Percentiles rank a stretch among this genome's conserved stretches.
Conservation (phyloP, 2,113 vertebrate species). For the Megaceryle maxima region DNA sequence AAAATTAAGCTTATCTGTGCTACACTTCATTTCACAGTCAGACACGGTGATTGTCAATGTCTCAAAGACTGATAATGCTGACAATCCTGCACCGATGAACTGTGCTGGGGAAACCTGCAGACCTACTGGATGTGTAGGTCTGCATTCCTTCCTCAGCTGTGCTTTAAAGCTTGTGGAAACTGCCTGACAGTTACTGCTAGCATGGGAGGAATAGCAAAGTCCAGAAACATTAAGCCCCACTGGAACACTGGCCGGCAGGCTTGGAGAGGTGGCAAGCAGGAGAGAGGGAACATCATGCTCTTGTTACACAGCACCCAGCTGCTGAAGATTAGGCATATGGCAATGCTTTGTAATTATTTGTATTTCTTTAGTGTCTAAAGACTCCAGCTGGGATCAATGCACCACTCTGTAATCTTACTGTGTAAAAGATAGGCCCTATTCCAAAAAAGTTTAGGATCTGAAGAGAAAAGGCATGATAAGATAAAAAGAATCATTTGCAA, state of each 20-base stretch:
- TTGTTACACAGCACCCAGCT: neutral
- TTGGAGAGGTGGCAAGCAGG: neutral
- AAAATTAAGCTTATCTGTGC: neutral
- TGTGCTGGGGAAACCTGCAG: neutral
- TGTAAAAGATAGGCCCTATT: neutral
- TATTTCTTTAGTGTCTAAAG: neutral
- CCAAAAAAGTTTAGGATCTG: neutral
- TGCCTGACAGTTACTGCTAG: neutral
- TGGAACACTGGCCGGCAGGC: neutral
- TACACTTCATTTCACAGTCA: neutral
- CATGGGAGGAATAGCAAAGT: neutral
- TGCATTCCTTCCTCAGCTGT: neutral
- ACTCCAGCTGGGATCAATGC: neutral
- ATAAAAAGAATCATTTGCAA: neutral
- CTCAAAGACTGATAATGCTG: neutral
- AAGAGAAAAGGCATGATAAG: neutral
- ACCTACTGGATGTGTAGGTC: neutral
- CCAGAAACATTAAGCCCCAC: neutral
- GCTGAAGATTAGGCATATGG: neutral
- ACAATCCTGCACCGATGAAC: neutral
- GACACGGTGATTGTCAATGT: neutral
- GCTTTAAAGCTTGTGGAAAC: neutral
- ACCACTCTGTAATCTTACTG: neutral
- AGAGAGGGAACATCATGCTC: neutral
- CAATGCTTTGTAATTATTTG: slow-evolving; percentile 6